A percentile compares a stretch with the other conserved stretches of the same genome.
Conservation (phyloP, 2,113 vertebrate genomes). For the Dunckerocampus dactyliophorus region DNA sequence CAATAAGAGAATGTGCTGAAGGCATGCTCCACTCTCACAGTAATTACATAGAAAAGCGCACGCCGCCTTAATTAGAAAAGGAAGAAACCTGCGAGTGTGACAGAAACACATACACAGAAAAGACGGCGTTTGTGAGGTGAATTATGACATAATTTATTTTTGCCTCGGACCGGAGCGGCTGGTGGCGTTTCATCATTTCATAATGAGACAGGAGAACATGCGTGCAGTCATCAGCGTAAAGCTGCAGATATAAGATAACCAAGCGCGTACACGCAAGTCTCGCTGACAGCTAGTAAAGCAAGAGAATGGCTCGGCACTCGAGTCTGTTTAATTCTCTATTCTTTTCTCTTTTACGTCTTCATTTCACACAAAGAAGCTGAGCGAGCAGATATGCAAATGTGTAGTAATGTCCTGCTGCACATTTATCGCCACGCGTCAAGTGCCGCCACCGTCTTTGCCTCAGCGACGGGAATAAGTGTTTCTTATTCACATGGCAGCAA, state of each 20-base stretch:
- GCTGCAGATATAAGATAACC: not conserved
- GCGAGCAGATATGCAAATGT: slow-evolving; percentile 20
- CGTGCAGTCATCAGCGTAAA: not conserved
- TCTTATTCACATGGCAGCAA: not conserved
- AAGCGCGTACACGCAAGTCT: not conserved
- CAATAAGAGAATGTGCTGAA: slow-evolving; percentile 49
- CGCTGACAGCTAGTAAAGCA: slow-evolving; percentile 1
- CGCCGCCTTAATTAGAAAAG: slow-evolving; percentile 54
- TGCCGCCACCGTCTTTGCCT: not conserved
- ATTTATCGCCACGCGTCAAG: not conserved
- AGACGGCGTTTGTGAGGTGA: slow-evolving; percentile 24
- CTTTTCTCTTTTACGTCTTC: slow-evolving; percentile 1
- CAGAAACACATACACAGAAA: slow-evolving; percentile 19
- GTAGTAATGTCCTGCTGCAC: slow-evolving; percentile 1
- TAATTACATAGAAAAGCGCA: slow-evolving; percentile 56
- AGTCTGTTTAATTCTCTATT: slow-evolving; percentile 7
- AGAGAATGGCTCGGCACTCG: not conserved
- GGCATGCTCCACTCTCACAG: slow-evolving; percentile 31
- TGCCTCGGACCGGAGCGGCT: slow-evolving; percentile 25
- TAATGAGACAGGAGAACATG: slow-evolving; percentile 33
- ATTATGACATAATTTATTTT: slow-evolving; percentile 46
- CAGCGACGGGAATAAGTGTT: slow-evolving; percentile 2
- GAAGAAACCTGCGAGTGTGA: slow-evolving; percentile 9
- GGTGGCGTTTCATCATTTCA: slow-evolving; percentile 30
- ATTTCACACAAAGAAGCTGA: slow-evolving; percentile 25